These are phyloP conservation scores for Callipepla squamata DNA, from an alignment of 2,113 vertebrate species.

Conservation along the genomic window DNA sequence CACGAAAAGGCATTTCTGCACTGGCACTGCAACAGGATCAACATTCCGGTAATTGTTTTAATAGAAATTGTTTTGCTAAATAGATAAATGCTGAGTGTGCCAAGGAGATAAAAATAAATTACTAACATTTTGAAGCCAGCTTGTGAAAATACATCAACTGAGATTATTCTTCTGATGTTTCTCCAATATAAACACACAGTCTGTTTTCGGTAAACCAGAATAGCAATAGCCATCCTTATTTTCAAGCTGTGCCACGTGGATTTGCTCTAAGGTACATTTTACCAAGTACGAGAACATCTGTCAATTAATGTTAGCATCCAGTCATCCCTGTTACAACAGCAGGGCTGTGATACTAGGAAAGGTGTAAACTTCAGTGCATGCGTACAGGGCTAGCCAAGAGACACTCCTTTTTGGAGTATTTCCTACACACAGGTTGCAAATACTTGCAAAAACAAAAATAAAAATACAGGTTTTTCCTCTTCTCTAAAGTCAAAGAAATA, in stretches of 20 bases:
- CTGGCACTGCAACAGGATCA: background rate
- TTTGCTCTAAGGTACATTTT: background rate
- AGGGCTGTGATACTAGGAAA: background rate
- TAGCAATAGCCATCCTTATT: background rate
- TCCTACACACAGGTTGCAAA: background rate
- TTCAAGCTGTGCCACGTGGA: background rate
- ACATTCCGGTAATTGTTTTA: background rate
- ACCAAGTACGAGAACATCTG: background rate
- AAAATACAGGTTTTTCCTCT: background rate
- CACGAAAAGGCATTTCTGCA: background rate
- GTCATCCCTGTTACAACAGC: background rate
- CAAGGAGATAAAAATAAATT: background rate
- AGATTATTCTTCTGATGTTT: background rate
- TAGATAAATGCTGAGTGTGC: background rate
- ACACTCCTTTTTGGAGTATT: background rate
- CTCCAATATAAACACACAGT: background rate
- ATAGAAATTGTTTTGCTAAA: background rate
- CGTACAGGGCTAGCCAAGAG: background rate
- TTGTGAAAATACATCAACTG: background rate
- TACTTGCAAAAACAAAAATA: background rate
- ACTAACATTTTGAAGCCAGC: background rate
- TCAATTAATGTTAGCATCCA: background rate
- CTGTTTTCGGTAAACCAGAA: background rate
- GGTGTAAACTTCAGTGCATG: background rate
- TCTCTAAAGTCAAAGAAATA: background rate